Evolutionary conservation across 2,888 invertebrate species (phyloP).

Genomic region (Nephrotoma guestfalica): DNA sequence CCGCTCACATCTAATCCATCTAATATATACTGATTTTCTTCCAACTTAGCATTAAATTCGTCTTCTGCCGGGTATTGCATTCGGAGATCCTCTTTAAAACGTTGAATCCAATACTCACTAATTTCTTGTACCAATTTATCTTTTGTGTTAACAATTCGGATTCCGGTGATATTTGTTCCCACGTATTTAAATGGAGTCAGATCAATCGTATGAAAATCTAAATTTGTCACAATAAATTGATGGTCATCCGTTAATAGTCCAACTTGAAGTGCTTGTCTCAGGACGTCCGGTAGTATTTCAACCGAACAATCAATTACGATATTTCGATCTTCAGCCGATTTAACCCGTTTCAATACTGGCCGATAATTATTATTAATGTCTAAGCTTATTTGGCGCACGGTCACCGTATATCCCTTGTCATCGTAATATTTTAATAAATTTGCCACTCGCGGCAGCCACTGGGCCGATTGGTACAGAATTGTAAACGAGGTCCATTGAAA

Average conservation of each 20-base stretch:
- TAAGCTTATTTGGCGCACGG: constrained; percentile 46
- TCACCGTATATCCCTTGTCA: constrained; percentile 39
- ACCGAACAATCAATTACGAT: constrained; percentile 61
- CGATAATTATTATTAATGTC: constrained; percentile 54
- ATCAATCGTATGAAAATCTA: constrained; percentile 71
- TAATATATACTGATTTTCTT: constrained; percentile 19
- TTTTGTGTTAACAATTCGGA: constrained; percentile 48
- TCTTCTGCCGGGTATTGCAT: not conserved
- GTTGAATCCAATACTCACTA: not conserved
- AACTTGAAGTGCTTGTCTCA: constrained; percentile 62
- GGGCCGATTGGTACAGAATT: constrained; percentile 60
- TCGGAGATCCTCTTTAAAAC: not conserved
- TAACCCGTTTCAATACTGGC: constrained; percentile 50
- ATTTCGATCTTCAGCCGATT: constrained; percentile 49
- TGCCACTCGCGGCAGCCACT: constrained; percentile 52
- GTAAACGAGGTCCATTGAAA: constrained; percentile 76
- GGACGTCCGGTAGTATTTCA: constrained; percentile 40
- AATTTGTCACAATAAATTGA: constrained; percentile 61
- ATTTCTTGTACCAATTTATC: constrained; percentile 21
- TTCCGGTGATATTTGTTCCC: constrained; percentile 67
- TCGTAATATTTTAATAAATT: constrained; percentile 54
- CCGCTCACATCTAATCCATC: constrained; percentile 10
- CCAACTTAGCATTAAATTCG: constrained; percentile 17
- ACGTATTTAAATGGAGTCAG: constrained; percentile 62
- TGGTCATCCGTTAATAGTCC: constrained; percentile 69